Evolutionary conservation across 2,797 vertebrate genomes (phyloP).

Genomic region (Rhabdomys pumilio): DNA sequence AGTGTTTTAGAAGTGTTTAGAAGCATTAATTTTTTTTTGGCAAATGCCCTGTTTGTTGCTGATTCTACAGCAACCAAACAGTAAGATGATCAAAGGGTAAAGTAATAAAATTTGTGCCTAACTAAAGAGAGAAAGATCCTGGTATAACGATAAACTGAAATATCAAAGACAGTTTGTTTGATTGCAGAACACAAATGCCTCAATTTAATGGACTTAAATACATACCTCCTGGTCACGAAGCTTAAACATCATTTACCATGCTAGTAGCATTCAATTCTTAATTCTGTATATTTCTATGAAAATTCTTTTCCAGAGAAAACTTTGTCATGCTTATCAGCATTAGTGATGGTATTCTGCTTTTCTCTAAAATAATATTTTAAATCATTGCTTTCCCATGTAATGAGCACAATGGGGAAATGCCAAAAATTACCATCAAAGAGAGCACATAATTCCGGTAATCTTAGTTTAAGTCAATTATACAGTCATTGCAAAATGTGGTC

Average conservation of each 20-base stretch:
- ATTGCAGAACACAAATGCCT: not conserved
- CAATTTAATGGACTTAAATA: slow-evolving; percentile 4
- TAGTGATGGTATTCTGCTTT: not conserved
- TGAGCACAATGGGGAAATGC: not conserved
- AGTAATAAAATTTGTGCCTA: not conserved
- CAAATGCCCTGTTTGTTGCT: not conserved
- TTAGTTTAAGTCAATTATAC: not conserved
- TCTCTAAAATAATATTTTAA: not conserved
- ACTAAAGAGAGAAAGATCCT: not conserved
- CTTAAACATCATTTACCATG: not conserved
- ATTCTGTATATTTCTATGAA: slow-evolving; percentile 10
- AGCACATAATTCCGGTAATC: not conserved
- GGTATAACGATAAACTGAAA: not conserved
- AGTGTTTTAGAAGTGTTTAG: not conserved
- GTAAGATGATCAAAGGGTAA: not conserved
- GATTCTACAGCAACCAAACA: not conserved
- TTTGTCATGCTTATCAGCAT: not conserved
- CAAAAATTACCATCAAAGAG: not conserved
- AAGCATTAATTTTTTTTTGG: not conserved
- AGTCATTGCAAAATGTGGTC: slow-evolving; percentile 18
- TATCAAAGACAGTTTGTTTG: not conserved
- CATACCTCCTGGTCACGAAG: not conserved
- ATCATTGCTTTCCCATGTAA: not conserved
- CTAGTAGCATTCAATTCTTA: slow-evolving; percentile 9
- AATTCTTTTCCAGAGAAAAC: not conserved